These are phyloP conservation scores for Drosophila pachea DNA, from an alignment of 1,140 invertebrate species.

Conservation along the genomic window DNA sequence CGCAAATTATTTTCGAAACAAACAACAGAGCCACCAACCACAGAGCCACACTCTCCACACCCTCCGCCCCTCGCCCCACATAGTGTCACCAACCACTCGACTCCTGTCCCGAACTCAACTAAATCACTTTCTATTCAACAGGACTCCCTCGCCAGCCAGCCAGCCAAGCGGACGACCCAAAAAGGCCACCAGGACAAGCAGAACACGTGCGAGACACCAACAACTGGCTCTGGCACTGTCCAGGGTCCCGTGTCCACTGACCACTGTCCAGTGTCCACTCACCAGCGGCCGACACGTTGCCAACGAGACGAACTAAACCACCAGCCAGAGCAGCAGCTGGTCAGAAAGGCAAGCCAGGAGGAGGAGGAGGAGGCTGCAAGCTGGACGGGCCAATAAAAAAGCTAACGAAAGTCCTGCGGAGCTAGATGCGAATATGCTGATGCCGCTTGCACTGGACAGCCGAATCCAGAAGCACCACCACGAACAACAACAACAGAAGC, in stretches of 20 bases:
- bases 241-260: not conserved
- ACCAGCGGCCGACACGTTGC: slow-evolving; percentile 29
- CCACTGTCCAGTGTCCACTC: slow-evolving; percentile 19
- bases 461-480: slow-evolving; percentile 36
- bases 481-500: slow-evolving; percentile 42
- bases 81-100: slow-evolving; percentile 23
- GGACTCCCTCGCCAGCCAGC: slow-evolving; percentile 27
- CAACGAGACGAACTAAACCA: slow-evolving; percentile 33
- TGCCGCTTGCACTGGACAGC: slow-evolving; percentile 44
- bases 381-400: slow-evolving; percentile 59
- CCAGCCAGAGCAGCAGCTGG: slow-evolving; percentile 25
- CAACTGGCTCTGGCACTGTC: slow-evolving; percentile 5
- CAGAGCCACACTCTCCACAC: slow-evolving; percentile 19
- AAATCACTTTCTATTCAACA: slow-evolving; percentile 75
- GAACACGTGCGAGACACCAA: slow-evolving; percentile 39
- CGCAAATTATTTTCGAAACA: slow-evolving; percentile 55
- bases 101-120: slow-evolving; percentile 52
- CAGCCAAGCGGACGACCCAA: not conserved
- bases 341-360: slow-evolving; percentile 3
- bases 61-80: slow-evolving; percentile 4
- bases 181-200: slow-evolving; percentile 2
- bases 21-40: slow-evolving; percentile 39
- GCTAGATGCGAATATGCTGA: slow-evolving; percentile 56
- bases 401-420: slow-evolving; percentile 44
- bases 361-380: not conserved